phyloP scores from a whole-genome alignment of 2,888 invertebrate species.

The Drosophila barbarae region DNA sequence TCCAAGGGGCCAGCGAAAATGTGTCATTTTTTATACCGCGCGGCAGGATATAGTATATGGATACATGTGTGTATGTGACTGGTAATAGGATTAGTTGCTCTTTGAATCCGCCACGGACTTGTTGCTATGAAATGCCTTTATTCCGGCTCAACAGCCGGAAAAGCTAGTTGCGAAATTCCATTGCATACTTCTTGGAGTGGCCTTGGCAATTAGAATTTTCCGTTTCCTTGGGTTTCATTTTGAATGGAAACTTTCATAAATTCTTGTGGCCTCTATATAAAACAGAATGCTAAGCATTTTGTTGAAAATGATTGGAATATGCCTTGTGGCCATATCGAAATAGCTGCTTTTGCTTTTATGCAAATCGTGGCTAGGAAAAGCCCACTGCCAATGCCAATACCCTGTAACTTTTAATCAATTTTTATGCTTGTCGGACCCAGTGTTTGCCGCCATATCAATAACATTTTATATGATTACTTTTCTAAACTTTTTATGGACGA shows the following conservation, averaged over 20 bases:
- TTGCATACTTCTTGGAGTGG: conserved; percentile 24
- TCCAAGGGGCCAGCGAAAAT: conserved; percentile 40
- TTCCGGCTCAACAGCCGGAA: conserved; percentile 7
- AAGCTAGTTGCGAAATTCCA: conserved; percentile 15
- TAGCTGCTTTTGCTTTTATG: conserved; percentile 29
- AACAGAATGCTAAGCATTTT: conserved; percentile 16
- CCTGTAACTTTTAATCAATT: conserved; percentile 63
- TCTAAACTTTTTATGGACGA: conserved; percentile 69
- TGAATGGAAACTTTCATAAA: not conserved
- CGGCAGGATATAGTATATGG: conserved; percentile 1
- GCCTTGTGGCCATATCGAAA: conserved; percentile 17
- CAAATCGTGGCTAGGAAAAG: conserved; percentile 19
- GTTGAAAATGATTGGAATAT: conserved; percentile 25
- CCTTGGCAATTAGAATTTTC: conserved; percentile 18
- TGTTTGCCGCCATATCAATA: conserved; percentile 62
- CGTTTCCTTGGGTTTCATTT: not conserved
- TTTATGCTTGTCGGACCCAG: conserved; percentile 42
- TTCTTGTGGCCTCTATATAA: conserved; percentile 8
- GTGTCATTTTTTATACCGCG: conserved; percentile 23
- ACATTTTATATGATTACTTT: conserved; percentile 74
- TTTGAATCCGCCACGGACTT: conserved; percentile 29
- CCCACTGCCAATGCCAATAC: not conserved
- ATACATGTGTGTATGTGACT: conserved; percentile 7
- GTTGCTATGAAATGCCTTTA: conserved; percentile 28
- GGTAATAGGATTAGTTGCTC: conserved; percentile 34